Percentiles rank a stretch among this genome's conserved stretches.
Conservation (phyloP, 2,113 vertebrate genomes). For the Phylloscopus trochilus region DNA sequence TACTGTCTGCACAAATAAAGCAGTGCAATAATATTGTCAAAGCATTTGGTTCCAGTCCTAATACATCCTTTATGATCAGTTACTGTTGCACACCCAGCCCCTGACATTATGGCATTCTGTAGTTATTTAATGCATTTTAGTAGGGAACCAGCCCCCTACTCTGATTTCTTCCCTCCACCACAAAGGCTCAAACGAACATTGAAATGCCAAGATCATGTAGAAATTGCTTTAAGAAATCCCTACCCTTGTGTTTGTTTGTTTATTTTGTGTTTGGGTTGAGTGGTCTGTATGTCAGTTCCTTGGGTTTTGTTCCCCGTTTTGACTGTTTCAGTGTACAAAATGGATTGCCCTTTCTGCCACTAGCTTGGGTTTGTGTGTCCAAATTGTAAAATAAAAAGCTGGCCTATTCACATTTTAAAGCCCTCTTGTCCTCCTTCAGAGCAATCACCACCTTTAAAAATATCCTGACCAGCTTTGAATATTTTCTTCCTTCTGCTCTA, state of each 20-base stretch:
- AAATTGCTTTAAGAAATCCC: neutral
- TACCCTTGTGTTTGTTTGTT: neutral
- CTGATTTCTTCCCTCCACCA: neutral
- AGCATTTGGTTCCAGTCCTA: slow-evolving; percentile 85
- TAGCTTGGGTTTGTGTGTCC: slow-evolving; percentile 34
- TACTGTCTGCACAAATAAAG: slow-evolving; percentile 92
- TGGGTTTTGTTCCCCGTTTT: slow-evolving; percentile 39
- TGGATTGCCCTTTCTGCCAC: slow-evolving; percentile 44
- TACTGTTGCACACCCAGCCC: slow-evolving; percentile 58
- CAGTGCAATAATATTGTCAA: slow-evolving; percentile 99
- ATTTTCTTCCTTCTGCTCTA: neutral
- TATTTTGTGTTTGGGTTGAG: slow-evolving; percentile 35
- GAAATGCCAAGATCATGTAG: neutral
- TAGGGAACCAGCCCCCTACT: neutral
- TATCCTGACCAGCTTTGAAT: neutral
- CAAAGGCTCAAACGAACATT: neutral
- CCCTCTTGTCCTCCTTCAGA: slow-evolving; percentile 61
- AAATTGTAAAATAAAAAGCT: slow-evolving; percentile 62
- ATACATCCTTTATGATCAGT: slow-evolving; percentile 62
- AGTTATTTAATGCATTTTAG: slow-evolving; percentile 42
- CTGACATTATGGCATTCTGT: slow-evolving; percentile 27
- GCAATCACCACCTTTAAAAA: slow-evolving; percentile 25
- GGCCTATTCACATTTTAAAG: slow-evolving; percentile 59
- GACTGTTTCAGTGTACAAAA: slow-evolving; percentile 35
- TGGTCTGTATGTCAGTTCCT: slow-evolving; percentile 20